A percentile compares a stretch with the other conserved stretches of the same genome.
phyloP scores from a whole-genome alignment of 1,140 invertebrate species.

The Atopsyche davidsoni region DNA sequence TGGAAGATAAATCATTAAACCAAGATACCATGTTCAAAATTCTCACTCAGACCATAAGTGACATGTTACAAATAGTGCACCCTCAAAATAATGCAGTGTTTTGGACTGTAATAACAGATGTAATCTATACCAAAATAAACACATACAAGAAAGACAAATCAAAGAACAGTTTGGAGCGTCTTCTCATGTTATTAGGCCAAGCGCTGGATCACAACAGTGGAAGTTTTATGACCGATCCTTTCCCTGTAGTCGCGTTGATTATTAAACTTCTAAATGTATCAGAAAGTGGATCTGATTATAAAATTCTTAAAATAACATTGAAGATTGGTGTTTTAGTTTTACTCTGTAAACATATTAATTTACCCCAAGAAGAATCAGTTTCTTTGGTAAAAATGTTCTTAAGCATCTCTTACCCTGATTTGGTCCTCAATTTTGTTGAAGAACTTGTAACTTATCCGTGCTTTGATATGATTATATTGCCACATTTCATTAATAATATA shows the following conservation, averaged over 20 bases:
- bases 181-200: constrained; percentile 54
- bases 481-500: constrained; percentile 58
- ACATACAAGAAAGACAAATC: constrained; percentile 28
- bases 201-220: constrained; percentile 58
- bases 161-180: constrained; percentile 40
- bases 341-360: constrained; percentile 51
- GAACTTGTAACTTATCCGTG: constrained; percentile 58
- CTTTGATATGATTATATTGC: constrained; percentile 69
- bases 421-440: constrained; percentile 58
- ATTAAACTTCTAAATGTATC: constrained; percentile 51
- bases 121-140: constrained; percentile 11
- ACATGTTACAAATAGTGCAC: constrained; percentile 53
- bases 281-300: too few relatives aligned
- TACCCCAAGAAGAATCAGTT: constrained; percentile 64
- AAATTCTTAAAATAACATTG: constrained; percentile 47
- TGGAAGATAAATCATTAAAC: constrained; percentile 49
- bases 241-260: constrained; percentile 46
- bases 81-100: constrained; percentile 55
- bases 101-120: constrained; percentile 47
- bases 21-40: constrained; percentile 57
- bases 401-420: constrained; percentile 45
- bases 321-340: constrained; percentile 55
- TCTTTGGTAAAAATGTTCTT: constrained; percentile 57
- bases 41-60: constrained; percentile 52
- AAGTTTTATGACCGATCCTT: constrained; percentile 54